Evolutionary conservation across 2,888 invertebrate genomes (phyloP).

Genomic region (Nemapogon koenigi): DNA sequence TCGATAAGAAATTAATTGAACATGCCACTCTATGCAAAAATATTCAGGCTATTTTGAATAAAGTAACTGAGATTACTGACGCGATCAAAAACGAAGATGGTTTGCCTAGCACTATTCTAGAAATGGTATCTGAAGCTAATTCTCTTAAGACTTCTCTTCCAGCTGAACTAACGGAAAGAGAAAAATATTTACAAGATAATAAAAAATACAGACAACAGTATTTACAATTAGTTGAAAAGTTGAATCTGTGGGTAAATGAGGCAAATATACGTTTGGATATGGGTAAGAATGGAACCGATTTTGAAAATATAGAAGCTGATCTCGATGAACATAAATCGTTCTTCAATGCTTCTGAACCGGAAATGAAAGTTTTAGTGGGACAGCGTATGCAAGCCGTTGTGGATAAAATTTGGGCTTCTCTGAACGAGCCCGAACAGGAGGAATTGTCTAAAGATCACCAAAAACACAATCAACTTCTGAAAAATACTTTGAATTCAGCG

Average conservation of each 20-base stretch:
- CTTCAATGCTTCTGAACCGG: conserved; percentile 77
- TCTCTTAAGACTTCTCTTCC: conserved; percentile 80
- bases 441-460: conserved; percentile 83
- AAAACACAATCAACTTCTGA: conserved; percentile 79
- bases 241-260: conserved; percentile 84
- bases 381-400: conserved; percentile 84
- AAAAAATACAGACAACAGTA: conserved; percentile 80
- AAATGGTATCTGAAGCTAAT: conserved; percentile 85
- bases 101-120: conserved; percentile 79
- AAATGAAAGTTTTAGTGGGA: conserved; percentile 80
- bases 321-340: conserved; percentile 88
- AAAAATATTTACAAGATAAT: conserved; percentile 80
- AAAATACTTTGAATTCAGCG: conserved; percentile 83
- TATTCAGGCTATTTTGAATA: conserved; percentile 73
- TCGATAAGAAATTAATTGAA: conserved; percentile 80
- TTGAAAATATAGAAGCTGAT: conserved; percentile 81
- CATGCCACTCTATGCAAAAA: conserved; percentile 73
- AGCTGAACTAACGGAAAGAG: conserved; percentile 79
- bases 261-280: conserved; percentile 79
- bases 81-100: conserved; percentile 76
- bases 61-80: conserved; percentile 73
- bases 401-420: conserved; percentile 88
- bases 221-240: conserved; percentile 75
- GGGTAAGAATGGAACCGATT: conserved; percentile 86
- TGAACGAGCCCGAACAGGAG: conserved; percentile 81